These are phyloP conservation scores for Diacarnus erythraeanus DNA, from an alignment of 37 sponge, comb jelly and placozoan genomes.

Conservation along the genomic window DNA sequence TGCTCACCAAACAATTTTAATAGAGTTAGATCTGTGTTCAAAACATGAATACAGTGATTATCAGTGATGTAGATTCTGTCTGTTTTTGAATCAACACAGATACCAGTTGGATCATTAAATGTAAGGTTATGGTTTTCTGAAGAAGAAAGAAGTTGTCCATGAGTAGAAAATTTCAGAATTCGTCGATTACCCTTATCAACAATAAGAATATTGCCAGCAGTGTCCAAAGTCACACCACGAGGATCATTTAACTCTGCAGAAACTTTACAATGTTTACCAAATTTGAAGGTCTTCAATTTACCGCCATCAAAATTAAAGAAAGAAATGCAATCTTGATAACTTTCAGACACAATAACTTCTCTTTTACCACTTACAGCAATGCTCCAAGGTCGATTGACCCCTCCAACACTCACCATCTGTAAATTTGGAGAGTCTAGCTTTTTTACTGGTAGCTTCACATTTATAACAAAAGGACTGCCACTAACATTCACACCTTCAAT, in stretches of 20 bases:
- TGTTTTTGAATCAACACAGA: too few species aligned
- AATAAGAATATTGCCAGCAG: background rate
- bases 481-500: constrained; percentile 3
- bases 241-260: background rate
- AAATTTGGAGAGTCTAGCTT: background rate
- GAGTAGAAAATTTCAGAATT: too few species aligned
- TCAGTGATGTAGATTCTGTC: too few species aligned
- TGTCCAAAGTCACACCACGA: background rate
- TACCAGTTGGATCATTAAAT: too few species aligned
- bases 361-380: background rate
- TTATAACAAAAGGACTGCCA: constrained; percentile 47
- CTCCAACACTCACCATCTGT: background rate
- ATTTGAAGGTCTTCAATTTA: background rate
- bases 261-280: background rate
- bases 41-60: too few species aligned
- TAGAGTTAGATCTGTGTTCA: too few species aligned
- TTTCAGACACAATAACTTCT: background rate
- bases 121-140: too few species aligned
- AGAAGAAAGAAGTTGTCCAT: too few species aligned
- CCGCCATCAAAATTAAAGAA: background rate
- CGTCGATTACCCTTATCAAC: too few species aligned
- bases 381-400: too few species aligned
- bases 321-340: background rate
- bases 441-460: background rate
- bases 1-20: too few species aligned